phyloP scores from a whole-genome alignment of 2,797 vertebrate genomes.

The Remorina albescens region DNA sequence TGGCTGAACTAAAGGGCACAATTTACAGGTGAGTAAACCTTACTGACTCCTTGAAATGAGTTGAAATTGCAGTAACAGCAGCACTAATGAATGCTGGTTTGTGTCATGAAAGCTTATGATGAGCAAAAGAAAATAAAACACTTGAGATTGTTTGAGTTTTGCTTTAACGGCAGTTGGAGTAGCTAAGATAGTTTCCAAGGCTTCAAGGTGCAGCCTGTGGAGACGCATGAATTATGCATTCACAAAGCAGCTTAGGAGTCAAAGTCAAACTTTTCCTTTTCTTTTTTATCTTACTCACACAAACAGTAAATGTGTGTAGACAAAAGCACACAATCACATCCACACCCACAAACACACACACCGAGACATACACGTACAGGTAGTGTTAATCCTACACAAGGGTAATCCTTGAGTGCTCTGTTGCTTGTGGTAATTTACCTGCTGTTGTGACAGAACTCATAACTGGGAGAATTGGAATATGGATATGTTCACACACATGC shows the following conservation, averaged over 20 bases:
- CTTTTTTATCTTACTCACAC: conserved; percentile 62
- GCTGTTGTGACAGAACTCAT: conserved; percentile 71
- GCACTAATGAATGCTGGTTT: conserved; percentile 8
- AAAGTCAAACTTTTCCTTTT: conserved; percentile 69
- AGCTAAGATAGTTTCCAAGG: conserved; percentile 64
- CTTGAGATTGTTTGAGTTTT: conserved; percentile 44
- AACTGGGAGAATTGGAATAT: conserved; percentile 59
- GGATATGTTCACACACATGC: conserved; percentile 36
- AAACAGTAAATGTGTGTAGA: conserved; percentile 61
- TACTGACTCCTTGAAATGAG: not conserved
- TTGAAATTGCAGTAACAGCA: conserved; percentile 12
- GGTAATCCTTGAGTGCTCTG: conserved; percentile 82
- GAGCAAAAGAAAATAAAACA: conserved; percentile 19
- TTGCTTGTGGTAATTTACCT: conserved; percentile 78
- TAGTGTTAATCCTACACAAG: conserved; percentile 76
- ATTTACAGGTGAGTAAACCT: conserved; percentile 1
- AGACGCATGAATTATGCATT: conserved; percentile 72
- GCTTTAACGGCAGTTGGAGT: conserved; percentile 56
- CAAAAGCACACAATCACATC: conserved; percentile 60
- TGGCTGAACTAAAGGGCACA: not conserved
- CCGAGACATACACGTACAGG: conserved; percentile 37
- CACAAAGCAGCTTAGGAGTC: conserved; percentile 73
- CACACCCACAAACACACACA: conserved; percentile 33
- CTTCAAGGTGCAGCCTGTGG: conserved; percentile 51
- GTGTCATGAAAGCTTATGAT: conserved; percentile 33